phyloP scores from a whole-genome alignment of 1,140 invertebrate species.

The Diorhabda elongata region DNA sequence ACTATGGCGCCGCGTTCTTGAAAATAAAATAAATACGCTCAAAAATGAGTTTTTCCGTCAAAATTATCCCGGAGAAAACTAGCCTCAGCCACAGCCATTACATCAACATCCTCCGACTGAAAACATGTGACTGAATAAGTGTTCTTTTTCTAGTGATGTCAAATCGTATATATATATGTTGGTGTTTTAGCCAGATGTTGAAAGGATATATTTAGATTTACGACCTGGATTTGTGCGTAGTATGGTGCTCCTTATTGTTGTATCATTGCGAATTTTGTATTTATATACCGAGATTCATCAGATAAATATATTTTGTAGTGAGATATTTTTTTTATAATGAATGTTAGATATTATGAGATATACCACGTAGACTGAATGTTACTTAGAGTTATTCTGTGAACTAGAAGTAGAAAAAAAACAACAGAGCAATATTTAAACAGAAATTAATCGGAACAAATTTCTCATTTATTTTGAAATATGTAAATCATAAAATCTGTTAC shows the following conservation, averaged over 20 bases:
- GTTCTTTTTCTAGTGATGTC: neutral
- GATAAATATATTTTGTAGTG: constrained; percentile 34
- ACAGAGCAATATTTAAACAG: too few relatives aligned
- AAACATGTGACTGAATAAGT: constrained; percentile 16
- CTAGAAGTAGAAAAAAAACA: too few relatives aligned
- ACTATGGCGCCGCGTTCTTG: constrained; percentile 50
- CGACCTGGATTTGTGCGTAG: constrained; percentile 22
- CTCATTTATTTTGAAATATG: too few relatives aligned
- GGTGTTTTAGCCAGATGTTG: constrained; percentile 11
- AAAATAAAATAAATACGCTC: neutral
- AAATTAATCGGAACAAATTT: too few relatives aligned
- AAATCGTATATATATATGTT: neutral
- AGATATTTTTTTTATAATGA: constrained; percentile 2
- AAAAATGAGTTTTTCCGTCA: too few relatives aligned
- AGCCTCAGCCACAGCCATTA: neutral
- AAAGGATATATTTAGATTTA: neutral
- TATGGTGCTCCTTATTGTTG: constrained; percentile 28
- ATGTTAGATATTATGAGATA: too few relatives aligned
- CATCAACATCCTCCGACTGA: neutral
- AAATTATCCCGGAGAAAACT: neutral
- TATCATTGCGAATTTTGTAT: constrained; percentile 38
- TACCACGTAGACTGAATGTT: too few relatives aligned
- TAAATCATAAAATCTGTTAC: too few relatives aligned
- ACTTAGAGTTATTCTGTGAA: too few relatives aligned
- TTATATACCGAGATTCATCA: constrained; percentile 32